Conservation (phyloP, 2,113 vertebrate genomes). For the Podiceps cristatus region DNA sequence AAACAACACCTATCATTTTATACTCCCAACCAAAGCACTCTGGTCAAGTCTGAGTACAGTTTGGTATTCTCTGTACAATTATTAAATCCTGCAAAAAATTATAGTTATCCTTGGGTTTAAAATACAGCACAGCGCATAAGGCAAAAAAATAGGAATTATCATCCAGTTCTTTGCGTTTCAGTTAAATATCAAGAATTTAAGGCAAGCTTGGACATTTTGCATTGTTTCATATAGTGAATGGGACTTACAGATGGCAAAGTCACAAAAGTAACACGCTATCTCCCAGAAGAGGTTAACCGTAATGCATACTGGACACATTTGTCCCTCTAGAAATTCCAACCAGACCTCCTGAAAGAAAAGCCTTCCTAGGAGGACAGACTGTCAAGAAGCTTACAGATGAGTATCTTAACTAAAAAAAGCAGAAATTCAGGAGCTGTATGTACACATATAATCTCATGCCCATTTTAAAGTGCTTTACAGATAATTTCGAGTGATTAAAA, state of each 20-base stretch:
- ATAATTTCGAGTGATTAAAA: not conserved
- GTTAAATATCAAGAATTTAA: slow-evolving; percentile 72
- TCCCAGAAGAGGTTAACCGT: slow-evolving; percentile 63
- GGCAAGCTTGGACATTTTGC: slow-evolving; percentile 86
- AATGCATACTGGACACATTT: not conserved
- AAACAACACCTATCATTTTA: not conserved
- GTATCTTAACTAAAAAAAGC: not conserved
- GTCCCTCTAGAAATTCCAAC: slow-evolving; percentile 33
- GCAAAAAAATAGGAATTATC: slow-evolving; percentile 67
- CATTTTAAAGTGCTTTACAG: slow-evolving; percentile 58
- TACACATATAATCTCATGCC: not conserved
- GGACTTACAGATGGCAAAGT: slow-evolving; percentile 29
- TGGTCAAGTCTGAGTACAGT: slow-evolving; percentile 1
- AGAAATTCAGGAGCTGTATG: not conserved
- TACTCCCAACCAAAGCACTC: slow-evolving; percentile 26
- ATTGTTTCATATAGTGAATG: slow-evolving; percentile 64
- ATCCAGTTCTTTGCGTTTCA: slow-evolving; percentile 69
- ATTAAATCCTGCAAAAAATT: slow-evolving; percentile 64
- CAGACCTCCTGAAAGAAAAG: not conserved
- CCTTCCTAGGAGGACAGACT: not conserved
- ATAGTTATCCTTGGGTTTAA: slow-evolving; percentile 56
- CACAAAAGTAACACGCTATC: slow-evolving; percentile 61
- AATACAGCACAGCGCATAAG: slow-evolving; percentile 67
- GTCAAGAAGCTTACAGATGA: not conserved
- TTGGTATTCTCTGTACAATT: slow-evolving; percentile 46